phyloP scores from a whole-genome alignment of 2,113 vertebrate species.

The Oxygymnocypris stewartii region DNA sequence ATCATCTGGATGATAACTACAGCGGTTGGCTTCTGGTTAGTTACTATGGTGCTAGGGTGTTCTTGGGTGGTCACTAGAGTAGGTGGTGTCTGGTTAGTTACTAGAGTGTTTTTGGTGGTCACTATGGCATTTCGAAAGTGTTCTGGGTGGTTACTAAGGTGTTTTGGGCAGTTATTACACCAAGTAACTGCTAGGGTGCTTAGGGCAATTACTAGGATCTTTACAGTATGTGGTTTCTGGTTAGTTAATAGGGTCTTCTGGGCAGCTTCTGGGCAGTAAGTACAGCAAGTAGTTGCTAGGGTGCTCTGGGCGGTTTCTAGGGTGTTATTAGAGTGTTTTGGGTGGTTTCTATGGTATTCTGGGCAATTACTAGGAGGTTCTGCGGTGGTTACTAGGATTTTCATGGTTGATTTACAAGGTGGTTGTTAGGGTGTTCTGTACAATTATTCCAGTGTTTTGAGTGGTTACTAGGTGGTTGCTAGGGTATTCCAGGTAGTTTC shows the following conservation, averaged over 20 bases:
- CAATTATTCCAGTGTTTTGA: neutral
- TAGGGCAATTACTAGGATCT: accelerated
- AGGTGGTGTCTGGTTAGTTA: neutral
- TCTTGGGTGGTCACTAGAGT: too few relatives aligned
- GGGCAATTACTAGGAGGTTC: neutral
- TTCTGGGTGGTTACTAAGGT: neutral
- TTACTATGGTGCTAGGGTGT: neutral
- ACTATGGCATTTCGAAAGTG: neutral
- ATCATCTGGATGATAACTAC: neutral
- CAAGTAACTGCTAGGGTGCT: neutral
- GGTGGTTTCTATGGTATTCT: neutral
- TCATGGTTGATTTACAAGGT: neutral
- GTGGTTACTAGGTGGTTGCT: neutral
- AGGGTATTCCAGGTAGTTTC: neutral
- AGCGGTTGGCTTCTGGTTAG: neutral
- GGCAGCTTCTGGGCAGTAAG: neutral
- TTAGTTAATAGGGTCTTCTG: neutral
- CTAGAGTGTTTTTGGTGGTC: neutral
- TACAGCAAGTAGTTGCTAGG: neutral
- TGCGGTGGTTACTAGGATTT: neutral
- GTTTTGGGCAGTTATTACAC: neutral
- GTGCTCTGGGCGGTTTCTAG: neutral
- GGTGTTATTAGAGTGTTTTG: neutral
- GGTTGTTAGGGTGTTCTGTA: neutral
- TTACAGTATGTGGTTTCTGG: neutral